Evolutionary conservation across 2,888 invertebrate genomes (phyloP).

Genomic region (Drosophila imparisetae): DNA sequence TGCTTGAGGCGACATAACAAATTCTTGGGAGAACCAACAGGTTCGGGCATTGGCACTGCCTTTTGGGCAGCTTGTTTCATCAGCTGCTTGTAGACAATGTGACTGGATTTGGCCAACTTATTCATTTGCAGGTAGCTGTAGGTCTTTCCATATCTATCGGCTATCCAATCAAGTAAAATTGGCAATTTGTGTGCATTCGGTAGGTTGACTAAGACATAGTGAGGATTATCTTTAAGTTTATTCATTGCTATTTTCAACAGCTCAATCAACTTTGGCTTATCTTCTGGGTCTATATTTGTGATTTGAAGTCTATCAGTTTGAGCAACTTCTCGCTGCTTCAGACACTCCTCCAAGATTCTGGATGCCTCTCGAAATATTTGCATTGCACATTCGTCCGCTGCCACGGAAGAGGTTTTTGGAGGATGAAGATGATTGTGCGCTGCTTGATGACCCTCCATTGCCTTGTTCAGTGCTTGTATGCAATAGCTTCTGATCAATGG

Average conservation of each 20-base stretch:
- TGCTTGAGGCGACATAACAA: not conserved
- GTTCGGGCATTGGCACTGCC: not conserved
- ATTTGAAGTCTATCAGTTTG: not conserved
- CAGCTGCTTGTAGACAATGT: constrained; percentile 15
- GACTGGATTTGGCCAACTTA: constrained; percentile 24
- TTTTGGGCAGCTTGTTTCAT: not conserved
- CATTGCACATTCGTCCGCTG: constrained; percentile 27
- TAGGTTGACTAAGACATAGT: constrained; percentile 72
- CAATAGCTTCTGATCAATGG: constrained; percentile 37
- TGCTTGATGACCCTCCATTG: not conserved
- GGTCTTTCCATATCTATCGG: constrained; percentile 63
- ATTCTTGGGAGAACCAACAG: too few species aligned
- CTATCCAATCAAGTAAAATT: constrained; percentile 66
- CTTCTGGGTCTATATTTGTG: constrained; percentile 60
- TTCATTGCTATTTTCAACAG: constrained; percentile 58
- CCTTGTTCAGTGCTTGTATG: constrained; percentile 33
- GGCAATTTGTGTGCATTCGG: constrained; percentile 74
- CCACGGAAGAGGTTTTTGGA: not conserved
- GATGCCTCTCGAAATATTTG: not conserved
- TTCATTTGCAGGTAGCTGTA: constrained; percentile 43
- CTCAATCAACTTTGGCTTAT: constrained; percentile 41
- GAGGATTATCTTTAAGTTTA: constrained; percentile 56
- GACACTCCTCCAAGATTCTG: not conserved
- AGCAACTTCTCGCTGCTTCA: not conserved
- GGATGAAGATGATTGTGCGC: not conserved